phyloP scores from a whole-genome alignment of 2,113 vertebrate species.

The Platysteira castanea region DNA sequence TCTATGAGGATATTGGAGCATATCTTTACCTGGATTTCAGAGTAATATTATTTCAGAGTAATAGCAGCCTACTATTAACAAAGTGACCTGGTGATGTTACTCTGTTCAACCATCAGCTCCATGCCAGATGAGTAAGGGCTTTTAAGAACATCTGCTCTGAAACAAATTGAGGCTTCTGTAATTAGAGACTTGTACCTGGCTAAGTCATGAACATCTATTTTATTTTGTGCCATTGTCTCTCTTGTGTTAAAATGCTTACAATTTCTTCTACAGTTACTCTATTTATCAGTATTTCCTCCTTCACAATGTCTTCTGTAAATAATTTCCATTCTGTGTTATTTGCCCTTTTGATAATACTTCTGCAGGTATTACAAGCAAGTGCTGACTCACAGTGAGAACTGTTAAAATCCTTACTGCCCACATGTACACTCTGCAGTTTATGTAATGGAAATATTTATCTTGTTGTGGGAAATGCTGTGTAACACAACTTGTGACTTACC shows the following conservation, averaged over 20 bases:
- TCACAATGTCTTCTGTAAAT: background rate
- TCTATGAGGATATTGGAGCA: background rate
- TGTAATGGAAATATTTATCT: background rate
- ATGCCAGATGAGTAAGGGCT: background rate
- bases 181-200: background rate
- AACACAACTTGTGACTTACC: background rate
- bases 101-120: background rate
- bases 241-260: background rate
- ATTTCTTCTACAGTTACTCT: background rate
- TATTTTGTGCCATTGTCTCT: background rate
- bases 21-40: background rate
- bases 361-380: background rate
- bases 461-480: background rate
- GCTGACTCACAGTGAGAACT: background rate
- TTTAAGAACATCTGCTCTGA: background rate
- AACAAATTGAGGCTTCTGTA: background rate
- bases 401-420: background rate
- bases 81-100: background rate
- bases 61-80: background rate
- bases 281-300: background rate
- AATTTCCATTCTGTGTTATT: background rate
- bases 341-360: background rate
- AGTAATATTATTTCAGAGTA: background rate
- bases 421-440: background rate
- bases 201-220: background rate